phyloP scores from a whole-genome alignment of 2,888 invertebrate species.

The Ecdyonurus torrentis region DNA sequence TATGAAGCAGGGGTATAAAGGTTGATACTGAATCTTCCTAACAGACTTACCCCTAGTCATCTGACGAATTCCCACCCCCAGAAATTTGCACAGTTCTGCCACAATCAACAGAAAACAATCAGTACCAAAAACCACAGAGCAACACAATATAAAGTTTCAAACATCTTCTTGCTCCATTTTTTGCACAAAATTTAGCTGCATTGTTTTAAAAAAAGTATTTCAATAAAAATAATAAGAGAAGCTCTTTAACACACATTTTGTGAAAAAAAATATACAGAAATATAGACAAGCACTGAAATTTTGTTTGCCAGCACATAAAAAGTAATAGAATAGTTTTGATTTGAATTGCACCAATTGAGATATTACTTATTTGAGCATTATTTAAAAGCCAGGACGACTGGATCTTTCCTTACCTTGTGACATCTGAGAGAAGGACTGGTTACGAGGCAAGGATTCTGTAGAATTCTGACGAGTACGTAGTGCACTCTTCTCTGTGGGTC shows the following conservation, averaged over 20 bases:
- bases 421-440: slow-evolving; percentile 11
- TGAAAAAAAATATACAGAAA: neutral
- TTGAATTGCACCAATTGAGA: neutral
- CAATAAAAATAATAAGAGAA: neutral
- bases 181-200: no score
- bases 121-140: slow-evolving; percentile 1
- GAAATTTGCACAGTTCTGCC: slow-evolving; percentile 17
- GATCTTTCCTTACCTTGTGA: slow-evolving; percentile 9
- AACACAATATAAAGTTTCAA: no score
- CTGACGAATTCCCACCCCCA: slow-evolving; percentile 17
- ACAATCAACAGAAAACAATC: slow-evolving; percentile 7
- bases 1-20: neutral
- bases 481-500: slow-evolving; percentile 24
- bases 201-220: no score
- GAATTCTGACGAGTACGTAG: slow-evolving; percentile 4
- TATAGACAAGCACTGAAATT: no score
- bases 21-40: neutral
- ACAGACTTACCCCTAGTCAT: slow-evolving; percentile 16
- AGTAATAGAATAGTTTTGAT: no score
- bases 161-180: no score
- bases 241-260: neutral
- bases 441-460: slow-evolving; percentile 9
- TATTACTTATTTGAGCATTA: neutral
- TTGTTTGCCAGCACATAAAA: no score
- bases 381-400: neutral